Base-by-base conservation (phyloP, 2,888 invertebrate species). In the Hololepta plana region DNA sequence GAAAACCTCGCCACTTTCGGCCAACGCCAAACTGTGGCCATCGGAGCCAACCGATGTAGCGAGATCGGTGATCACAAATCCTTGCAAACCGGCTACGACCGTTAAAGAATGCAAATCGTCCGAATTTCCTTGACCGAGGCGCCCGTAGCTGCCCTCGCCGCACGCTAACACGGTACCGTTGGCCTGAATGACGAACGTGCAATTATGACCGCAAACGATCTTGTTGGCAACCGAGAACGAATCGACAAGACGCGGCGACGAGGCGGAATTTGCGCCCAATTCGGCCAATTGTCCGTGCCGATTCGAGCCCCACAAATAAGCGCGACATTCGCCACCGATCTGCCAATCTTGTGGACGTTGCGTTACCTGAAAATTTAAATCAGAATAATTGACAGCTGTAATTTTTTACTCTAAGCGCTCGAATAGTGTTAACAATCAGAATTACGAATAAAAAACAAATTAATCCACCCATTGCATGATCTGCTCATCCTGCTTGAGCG, bases 1-100 rank as follows among this genome's bases (percentile, higher is more conserved):
- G 42, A 69, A 70, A 13, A 70, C 69, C 44, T 70, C 70, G 0
- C 71, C 71, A 39, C 64, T 67, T 47, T 69, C 68, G 1, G 69
- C 66, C 26, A 71, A 42, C 2, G 70, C 70, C 38, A 71, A 47
- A 40, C 64, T 66, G 44, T 72, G 71, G 1, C 70, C 70, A 45
- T 71, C 72, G 2, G 67, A 66, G 2, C 70, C 70, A 28, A 66
- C 64, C 1, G 69, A 69, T 1, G 68, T 67, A 2, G 65, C 62
- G 28, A 72, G 42, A 39, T 67, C 62, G 7, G 60, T 62, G n/a
- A 70, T 62, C 2, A 68, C 64, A 49, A 67, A 71, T 7, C 68
- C 67, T 55, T 69, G 69, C 26, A 71, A 46, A 21, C 64, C 58
- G 3, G 67, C 64, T 25, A 70, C 63, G 10, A 64, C 55, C 26